These are phyloP conservation scores for Puma concolor DNA, from an alignment of 2,113 vertebrate genomes.

Conservation along the genomic window DNA sequence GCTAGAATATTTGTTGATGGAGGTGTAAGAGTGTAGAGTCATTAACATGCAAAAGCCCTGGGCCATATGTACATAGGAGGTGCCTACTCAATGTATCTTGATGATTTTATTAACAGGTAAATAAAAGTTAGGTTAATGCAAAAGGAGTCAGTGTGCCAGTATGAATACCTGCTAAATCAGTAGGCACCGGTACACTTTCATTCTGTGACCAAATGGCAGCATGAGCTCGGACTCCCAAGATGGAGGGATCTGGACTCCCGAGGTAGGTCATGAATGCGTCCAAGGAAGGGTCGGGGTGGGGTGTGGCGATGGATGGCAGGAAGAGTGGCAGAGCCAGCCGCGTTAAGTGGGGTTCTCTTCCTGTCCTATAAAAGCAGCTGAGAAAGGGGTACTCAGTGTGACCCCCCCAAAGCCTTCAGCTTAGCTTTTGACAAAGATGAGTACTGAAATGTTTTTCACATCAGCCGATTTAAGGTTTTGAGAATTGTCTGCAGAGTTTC, in stretches of 20 bases:
- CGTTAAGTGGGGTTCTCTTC: background rate
- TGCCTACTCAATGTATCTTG: background rate
- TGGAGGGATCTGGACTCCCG: background rate
- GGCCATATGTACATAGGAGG: background rate
- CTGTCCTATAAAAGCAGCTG: background rate
- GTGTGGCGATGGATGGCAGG: background rate
- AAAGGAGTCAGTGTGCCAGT: background rate
- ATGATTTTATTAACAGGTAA: slow-evolving; percentile 53
- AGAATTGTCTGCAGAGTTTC: background rate
- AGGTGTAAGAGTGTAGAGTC: background rate
- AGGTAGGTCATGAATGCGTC: background rate
- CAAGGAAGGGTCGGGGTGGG: background rate
- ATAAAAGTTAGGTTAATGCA: slow-evolving; percentile 39
- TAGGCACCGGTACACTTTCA: background rate
- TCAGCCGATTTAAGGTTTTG: background rate
- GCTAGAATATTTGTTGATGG: background rate
- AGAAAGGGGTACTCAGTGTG: background rate
- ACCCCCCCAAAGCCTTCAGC: background rate
- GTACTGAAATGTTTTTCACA: background rate
- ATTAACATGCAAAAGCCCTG: background rate
- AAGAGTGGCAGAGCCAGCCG: background rate
- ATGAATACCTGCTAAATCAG: background rate
- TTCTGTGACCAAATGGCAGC: background rate
- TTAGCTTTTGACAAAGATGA: background rate
- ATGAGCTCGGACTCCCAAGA: background rate